Evolutionary conservation across 1,140 invertebrate genomes (phyloP).

Genomic region (Brachionus asplanchnoidis): DNA sequence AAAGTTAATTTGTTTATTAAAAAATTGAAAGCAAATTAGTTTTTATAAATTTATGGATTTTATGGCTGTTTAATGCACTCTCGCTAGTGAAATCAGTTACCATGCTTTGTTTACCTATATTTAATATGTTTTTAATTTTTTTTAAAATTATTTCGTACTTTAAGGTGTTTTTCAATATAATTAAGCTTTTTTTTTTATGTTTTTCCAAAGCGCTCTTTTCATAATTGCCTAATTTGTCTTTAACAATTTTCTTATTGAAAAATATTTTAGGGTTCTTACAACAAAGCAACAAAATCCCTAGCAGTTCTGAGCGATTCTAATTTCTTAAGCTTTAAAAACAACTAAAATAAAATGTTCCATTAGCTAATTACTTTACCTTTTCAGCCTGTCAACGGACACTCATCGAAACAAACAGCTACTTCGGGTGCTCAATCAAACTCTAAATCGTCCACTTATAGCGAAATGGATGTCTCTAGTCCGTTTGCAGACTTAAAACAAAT

Average conservation of each 20-base stretch:
- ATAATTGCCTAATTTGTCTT: slow-evolving; percentile 29
- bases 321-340: slow-evolving; percentile 2
- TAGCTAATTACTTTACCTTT: neutral
- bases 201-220: slow-evolving; percentile 20
- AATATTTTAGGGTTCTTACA: neutral
- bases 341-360: neutral
- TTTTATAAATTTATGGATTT: neutral
- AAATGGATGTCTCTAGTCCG: slow-evolving; percentile 41
- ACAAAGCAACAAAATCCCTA: slow-evolving; percentile 8
- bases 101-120: slow-evolving; percentile 24
- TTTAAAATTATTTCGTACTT: slow-evolving; percentile 13
- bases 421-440: slow-evolving; percentile 15
- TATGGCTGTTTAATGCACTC: neutral
- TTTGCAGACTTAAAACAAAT: slow-evolving; percentile 40
- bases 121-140: slow-evolving; percentile 3
- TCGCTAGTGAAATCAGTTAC: slow-evolving; percentile 2
- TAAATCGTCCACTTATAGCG: slow-evolving; percentile 27
- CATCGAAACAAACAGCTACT: slow-evolving; percentile 12
- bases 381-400: slow-evolving; percentile 20
- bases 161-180: slow-evolving; percentile 32
- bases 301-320: neutral
- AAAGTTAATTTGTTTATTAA: neutral
- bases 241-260: slow-evolving; percentile 31
- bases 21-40: neutral
- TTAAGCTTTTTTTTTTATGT: slow-evolving; percentile 16